These are phyloP conservation scores for Drosophila obscura DNA, from an alignment of 1,140 invertebrate species.

Conservation along the genomic window DNA sequence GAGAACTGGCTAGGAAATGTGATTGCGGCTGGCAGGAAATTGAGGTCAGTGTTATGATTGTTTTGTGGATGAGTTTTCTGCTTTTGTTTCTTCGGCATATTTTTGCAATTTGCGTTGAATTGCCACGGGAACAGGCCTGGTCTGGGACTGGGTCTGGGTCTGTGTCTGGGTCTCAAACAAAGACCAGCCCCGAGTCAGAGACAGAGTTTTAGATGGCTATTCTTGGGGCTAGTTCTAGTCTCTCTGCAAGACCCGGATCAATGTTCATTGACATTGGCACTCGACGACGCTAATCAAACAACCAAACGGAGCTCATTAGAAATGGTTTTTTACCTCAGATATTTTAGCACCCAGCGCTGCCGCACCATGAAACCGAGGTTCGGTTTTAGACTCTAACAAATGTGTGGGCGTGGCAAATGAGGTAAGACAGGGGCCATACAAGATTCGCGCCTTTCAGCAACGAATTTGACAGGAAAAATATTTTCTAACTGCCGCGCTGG, in stretches of 20 bases:
- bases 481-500: slow-evolving; percentile 59
- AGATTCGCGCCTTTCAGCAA: slow-evolving; percentile 47
- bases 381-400: slow-evolving; percentile 44
- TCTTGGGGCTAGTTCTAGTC: slow-evolving; percentile 10
- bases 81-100: slow-evolving; percentile 51
- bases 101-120: slow-evolving; percentile 61
- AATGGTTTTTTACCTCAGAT: slow-evolving; percentile 1
- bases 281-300: slow-evolving; percentile 36
- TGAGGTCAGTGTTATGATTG: slow-evolving; percentile 83
- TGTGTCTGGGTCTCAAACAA: background rate
- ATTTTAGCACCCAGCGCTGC: slow-evolving; percentile 26
- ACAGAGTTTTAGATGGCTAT: slow-evolving; percentile 16
- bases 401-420: slow-evolving; percentile 71
- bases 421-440: slow-evolving; percentile 30
- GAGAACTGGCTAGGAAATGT: slow-evolving; percentile 66
- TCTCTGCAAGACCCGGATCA: slow-evolving; percentile 21
- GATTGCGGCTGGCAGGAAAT: slow-evolving; percentile 80
- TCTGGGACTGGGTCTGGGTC: background rate
- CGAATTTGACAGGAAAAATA: slow-evolving; percentile 66
- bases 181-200: background rate
- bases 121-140: slow-evolving; percentile 36
- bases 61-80: slow-evolving; percentile 74
- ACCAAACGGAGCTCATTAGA: slow-evolving; percentile 54
- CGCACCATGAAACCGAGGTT: too few relatives aligned
- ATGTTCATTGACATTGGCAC: slow-evolving; percentile 32